Percentiles rank a stretch among this genome's conserved stretches.
phyloP scores from a whole-genome alignment of 1,140 invertebrate genomes.

The Conus betulinus region DNA sequence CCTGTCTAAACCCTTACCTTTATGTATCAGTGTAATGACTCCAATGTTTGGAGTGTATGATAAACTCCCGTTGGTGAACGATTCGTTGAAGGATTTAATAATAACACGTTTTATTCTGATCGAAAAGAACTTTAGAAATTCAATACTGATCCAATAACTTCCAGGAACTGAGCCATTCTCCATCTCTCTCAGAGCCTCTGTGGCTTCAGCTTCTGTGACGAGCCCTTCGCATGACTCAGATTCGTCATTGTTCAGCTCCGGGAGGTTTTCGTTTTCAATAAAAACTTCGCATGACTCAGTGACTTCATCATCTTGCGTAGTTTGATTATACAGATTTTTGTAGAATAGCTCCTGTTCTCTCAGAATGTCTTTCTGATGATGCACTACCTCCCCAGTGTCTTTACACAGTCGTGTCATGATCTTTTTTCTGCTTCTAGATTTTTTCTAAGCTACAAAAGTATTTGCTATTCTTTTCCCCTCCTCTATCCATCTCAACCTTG shows the following conservation, averaged over 20 bases:
- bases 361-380: too few species aligned
- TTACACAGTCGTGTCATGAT: too few species aligned
- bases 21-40: too few species aligned
- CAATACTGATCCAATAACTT: slow-evolving; percentile 14
- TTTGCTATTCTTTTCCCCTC: too few species aligned
- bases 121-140: slow-evolving; percentile 37
- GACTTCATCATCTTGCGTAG: background rate
- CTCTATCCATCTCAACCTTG: too few species aligned
- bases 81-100: slow-evolving; percentile 21
- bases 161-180: slow-evolving; percentile 31
- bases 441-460: too few species aligned
- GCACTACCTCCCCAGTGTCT: too few species aligned
- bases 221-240: too few species aligned
- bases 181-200: slow-evolving; percentile 23
- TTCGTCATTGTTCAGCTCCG: background rate
- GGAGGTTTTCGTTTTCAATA: background rate
- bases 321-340: background rate
- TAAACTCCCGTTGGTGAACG: too few species aligned
- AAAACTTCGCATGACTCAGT: background rate
- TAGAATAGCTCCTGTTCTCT: too few species aligned
- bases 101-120: background rate
- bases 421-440: too few species aligned
- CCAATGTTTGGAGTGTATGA: too few species aligned
- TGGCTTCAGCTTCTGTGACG: background rate
- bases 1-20: background rate